phyloP scores from a whole-genome alignment of 2,888 invertebrate species.

The Lymantria monacha region DNA sequence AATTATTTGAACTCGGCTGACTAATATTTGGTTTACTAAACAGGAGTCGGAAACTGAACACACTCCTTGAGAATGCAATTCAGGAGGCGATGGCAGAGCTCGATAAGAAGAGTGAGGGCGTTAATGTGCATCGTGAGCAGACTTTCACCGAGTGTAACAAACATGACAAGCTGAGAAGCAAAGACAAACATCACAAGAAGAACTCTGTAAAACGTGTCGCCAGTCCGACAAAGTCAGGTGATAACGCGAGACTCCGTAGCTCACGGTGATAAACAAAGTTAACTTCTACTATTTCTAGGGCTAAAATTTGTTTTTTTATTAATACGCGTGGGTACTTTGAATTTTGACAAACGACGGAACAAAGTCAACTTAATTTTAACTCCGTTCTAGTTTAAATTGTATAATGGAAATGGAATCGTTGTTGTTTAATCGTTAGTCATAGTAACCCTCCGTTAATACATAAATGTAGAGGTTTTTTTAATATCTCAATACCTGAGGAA shows the following conservation, averaged over 20 bases:
- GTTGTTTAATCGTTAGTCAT: not conserved
- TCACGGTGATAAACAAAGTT: conserved; percentile 60
- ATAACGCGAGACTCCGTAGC: conserved; percentile 74
- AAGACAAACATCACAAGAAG: conserved; percentile 53
- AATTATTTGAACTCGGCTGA: conserved; percentile 9
- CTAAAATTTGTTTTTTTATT: not conserved
- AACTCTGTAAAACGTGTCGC: conserved; percentile 46
- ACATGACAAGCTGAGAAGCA: conserved; percentile 46
- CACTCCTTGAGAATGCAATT: conserved; percentile 94
- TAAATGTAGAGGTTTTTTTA: not conserved
- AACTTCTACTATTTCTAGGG: not conserved
- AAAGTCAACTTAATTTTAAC: not conserved
- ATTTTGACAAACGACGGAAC: not conserved
- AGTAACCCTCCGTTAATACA: not conserved
- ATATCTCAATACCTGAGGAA: too few relatives aligned
- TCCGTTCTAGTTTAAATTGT: too few relatives aligned
- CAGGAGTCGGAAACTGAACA: conserved; percentile 96
- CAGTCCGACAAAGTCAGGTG: conserved; percentile 47
- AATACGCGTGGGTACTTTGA: not conserved
- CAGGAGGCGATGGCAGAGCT: conserved; percentile 96
- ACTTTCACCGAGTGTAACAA: conserved; percentile 47
- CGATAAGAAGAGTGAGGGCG: conserved; percentile 84
- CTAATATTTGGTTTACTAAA: conserved; percentile 31
- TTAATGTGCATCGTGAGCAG: conserved; percentile 5
- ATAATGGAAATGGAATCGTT: not conserved